Conservation (phyloP, 2,113 vertebrate genomes). For the Brachirus orientalis region DNA sequence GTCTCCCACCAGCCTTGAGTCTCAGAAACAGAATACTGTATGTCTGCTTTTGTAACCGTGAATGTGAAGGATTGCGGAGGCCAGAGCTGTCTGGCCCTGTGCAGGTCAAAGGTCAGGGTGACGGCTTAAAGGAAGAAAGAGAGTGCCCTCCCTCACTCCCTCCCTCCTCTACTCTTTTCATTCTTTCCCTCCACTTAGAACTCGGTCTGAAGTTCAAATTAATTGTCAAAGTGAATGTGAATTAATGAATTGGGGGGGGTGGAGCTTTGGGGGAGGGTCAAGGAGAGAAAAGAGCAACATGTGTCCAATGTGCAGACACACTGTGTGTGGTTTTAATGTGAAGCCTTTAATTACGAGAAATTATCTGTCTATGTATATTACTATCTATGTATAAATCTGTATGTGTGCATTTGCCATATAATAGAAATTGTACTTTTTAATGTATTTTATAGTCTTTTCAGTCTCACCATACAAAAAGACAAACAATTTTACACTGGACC, state of each 20-base stretch:
- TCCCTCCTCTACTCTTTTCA: slow-evolving; percentile 35
- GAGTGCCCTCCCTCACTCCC: slow-evolving; percentile 18
- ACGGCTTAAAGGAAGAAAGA: slow-evolving; percentile 40
- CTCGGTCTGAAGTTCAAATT: slow-evolving; percentile 68
- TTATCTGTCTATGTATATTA: too few relatives aligned
- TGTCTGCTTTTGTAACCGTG: slow-evolving; percentile 12
- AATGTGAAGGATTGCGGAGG: slow-evolving; percentile 21
- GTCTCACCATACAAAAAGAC: too few relatives aligned
- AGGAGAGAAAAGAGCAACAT: slow-evolving; percentile 41
- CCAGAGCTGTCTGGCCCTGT: slow-evolving; percentile 16
- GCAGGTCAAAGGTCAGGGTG: slow-evolving; percentile 53
- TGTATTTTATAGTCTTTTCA: too few relatives aligned
- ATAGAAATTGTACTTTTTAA: too few relatives aligned
- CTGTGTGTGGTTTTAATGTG: neutral
- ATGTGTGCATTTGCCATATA: too few relatives aligned
- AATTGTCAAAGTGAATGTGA: slow-evolving; percentile 57
- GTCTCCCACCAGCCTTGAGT: neutral
- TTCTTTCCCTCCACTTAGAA: slow-evolving; percentile 29
- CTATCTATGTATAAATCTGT: too few relatives aligned
- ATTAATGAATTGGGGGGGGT: slow-evolving; percentile 17
- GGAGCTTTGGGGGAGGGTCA: slow-evolving; percentile 17
- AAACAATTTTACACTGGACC: too few relatives aligned
- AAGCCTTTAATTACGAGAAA: too few relatives aligned
- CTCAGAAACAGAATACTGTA: slow-evolving; percentile 3
- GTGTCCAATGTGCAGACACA: slow-evolving; percentile 30